Conservation (phyloP, 2,113 vertebrate species). For the Vidua macroura region DNA sequence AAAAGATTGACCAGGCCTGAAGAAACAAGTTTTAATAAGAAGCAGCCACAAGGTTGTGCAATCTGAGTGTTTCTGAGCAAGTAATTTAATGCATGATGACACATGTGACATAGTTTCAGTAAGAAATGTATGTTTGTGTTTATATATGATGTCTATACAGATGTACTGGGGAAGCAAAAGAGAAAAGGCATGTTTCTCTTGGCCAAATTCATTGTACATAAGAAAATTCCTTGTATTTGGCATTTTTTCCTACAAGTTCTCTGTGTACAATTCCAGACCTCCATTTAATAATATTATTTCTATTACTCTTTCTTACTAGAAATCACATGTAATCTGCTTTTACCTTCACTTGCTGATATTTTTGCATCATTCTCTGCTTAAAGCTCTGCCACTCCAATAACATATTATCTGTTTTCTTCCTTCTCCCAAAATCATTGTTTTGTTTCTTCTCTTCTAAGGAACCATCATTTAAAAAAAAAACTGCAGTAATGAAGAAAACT, state of each 20-base stretch:
- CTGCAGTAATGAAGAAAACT: not conserved
- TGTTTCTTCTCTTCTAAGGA: not conserved
- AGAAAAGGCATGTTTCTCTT: not conserved
- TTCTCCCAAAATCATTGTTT: not conserved
- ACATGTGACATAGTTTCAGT: not conserved
- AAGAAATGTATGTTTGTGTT: not conserved
- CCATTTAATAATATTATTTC: not conserved
- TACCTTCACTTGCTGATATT: not conserved
- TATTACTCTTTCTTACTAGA: not conserved
- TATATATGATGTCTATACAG: not conserved
- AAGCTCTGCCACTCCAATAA: not conserved
- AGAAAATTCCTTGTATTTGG: not conserved
- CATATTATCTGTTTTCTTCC: not conserved
- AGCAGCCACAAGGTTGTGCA: not conserved
- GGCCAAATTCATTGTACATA: not conserved
- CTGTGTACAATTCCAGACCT: not conserved
- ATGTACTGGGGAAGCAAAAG: not conserved
- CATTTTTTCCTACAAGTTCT: not conserved
- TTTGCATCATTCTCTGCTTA: not conserved
- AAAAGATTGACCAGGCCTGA: not conserved
- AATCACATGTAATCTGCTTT: not conserved
- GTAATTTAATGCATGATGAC: not conserved
- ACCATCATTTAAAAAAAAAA: not conserved
- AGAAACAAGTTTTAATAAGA: constrained; percentile 4
- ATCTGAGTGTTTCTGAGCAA: not conserved